Evolutionary conservation across 1,140 invertebrate species (phyloP).

Genomic region (Drosophila sproati): DNA sequence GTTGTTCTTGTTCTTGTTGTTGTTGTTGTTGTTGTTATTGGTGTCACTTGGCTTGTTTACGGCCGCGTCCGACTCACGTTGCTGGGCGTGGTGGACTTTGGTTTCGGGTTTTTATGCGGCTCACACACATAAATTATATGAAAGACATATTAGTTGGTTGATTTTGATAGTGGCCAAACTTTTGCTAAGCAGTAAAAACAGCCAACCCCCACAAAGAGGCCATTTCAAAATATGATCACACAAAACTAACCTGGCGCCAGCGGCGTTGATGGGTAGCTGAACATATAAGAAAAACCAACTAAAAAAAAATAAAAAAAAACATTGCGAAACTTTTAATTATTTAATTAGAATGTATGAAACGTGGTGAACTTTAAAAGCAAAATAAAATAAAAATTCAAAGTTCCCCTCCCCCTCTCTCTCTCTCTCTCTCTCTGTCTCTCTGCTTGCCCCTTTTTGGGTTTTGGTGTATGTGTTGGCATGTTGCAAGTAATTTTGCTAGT

Average conservation of each 20-base stretch:
- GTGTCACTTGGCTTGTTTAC: constrained; percentile 51
- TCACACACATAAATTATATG: constrained; percentile 57
- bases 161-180: constrained; percentile 56
- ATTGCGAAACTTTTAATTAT: no score
- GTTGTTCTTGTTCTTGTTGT: background rate
- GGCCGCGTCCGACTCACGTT: constrained; percentile 39
- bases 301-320: no score
- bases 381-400: no score
- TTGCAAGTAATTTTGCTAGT: constrained; percentile 9
- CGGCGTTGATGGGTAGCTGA: no score
- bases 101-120: constrained; percentile 41
- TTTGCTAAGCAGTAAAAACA: constrained; percentile 43
- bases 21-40: constrained; percentile 30
- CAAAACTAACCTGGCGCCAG: no score
- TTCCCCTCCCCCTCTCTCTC: no score
- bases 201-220: background rate
- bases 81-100: constrained; percentile 34
- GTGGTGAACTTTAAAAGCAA: no score
- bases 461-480: no score
- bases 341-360: no score
- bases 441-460: no score
- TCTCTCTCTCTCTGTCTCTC: no score
- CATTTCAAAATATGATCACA: background rate
- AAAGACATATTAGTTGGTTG: constrained; percentile 56
- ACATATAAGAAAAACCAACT: no score